Evolutionary conservation across 64 coral and sea anemone species (phyloP).

Genomic region (Montipora efflorescens): DNA sequence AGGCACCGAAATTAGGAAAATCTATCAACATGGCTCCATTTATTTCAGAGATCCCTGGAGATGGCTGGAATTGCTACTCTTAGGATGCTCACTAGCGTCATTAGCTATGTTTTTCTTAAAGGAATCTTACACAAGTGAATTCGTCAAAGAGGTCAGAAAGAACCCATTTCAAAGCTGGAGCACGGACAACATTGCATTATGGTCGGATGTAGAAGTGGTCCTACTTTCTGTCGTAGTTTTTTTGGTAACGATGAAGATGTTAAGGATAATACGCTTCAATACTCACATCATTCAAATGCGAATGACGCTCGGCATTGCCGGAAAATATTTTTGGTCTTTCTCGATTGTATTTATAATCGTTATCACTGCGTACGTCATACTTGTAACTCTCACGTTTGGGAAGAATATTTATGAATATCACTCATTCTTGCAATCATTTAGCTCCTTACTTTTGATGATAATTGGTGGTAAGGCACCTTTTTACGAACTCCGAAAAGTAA

Average conservation of each 20-base stretch:
- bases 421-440: constrained; percentile 63
- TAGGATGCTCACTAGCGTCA: constrained; percentile 56
- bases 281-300: constrained; percentile 66
- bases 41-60: constrained; percentile 74
- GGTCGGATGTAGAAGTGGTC: constrained; percentile 64
- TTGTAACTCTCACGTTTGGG: constrained; percentile 71
- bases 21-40: constrained; percentile 30
- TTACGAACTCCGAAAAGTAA: constrained; percentile 44
- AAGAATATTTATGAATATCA: constrained; percentile 58
- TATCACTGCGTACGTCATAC: constrained; percentile 58
- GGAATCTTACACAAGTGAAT: constrained; percentile 71
- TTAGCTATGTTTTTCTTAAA: constrained; percentile 74
- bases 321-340: constrained; percentile 56
- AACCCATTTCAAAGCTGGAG: constrained; percentile 82
- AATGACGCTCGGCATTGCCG: constrained; percentile 66
- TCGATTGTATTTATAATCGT: constrained; percentile 51
- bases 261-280: constrained; percentile 80
- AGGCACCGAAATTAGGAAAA: constrained; percentile 44
- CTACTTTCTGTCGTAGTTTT: constrained; percentile 80
- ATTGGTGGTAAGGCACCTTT: constrained; percentile 54
- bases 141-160: constrained; percentile 57
- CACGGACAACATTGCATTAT: constrained; percentile 68
- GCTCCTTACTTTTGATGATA: constrained; percentile 49
- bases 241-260: constrained; percentile 75
- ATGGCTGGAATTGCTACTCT: constrained; percentile 74